Conservation (phyloP, 1,140 invertebrate genomes). For the Penaeus chinensis region DNA sequence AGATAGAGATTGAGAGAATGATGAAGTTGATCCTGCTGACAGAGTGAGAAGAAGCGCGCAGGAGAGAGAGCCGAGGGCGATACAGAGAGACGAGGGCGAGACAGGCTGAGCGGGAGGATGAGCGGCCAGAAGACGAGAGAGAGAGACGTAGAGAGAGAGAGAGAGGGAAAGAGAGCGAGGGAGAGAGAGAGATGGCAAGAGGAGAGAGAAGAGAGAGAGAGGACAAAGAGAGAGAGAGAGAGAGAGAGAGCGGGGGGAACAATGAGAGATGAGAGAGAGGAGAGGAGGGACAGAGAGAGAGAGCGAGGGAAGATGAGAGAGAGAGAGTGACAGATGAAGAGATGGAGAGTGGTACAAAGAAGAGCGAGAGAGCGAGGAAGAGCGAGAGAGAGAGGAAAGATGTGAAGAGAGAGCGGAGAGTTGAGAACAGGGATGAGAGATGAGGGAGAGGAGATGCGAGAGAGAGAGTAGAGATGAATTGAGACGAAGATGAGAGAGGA, state of each 20-base stretch:
- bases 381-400: not conserved
- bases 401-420: not conserved
- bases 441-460: slow-evolving; percentile 4
- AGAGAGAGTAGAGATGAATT: slow-evolving; percentile 9
- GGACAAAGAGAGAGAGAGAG: too few species aligned
- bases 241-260: too few species aligned
- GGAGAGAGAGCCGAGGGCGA: not conserved
- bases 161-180: too few species aligned
- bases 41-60: not conserved
- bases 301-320: not conserved
- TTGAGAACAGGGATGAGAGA: not conserved
- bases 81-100: too few species aligned
- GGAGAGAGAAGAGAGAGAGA: too few species aligned
- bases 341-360: not conserved
- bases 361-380: not conserved
- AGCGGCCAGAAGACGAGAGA: too few species aligned
- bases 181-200: not conserved
- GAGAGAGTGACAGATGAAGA: not conserved
- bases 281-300: too few species aligned
- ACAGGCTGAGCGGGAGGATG: not conserved
- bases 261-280: not conserved
- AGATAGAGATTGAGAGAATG: too few species aligned
- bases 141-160: too few species aligned
- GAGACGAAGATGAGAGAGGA: not conserved
- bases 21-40: too few species aligned